These are phyloP conservation scores for Chondrilla cf. caribensis DNA, from an alignment of 37 sponge, comb jelly and placozoan genomes.

Conservation along the genomic window DNA sequence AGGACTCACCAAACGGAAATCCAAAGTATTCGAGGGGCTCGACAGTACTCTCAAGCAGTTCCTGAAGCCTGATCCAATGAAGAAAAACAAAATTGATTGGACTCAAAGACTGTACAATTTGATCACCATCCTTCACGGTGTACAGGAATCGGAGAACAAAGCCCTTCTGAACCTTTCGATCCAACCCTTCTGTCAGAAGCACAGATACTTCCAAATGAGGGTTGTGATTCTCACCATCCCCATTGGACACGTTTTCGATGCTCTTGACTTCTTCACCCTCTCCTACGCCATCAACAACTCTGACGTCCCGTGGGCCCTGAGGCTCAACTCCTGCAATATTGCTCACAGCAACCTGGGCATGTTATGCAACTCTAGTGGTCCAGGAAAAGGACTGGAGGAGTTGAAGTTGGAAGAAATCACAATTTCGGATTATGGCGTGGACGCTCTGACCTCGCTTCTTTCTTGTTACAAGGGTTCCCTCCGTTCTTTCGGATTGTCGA, in stretches of 20 bases:
- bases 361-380: not conserved
- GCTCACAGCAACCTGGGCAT: not conserved
- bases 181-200: not conserved
- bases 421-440: not conserved
- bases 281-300: not conserved
- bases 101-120: not conserved
- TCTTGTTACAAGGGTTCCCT: not conserved
- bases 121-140: slow-evolving; percentile 13
- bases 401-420: not conserved
- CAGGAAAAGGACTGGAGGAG: not conserved
- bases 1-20: slow-evolving; percentile 19
- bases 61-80: not conserved
- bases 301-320: not conserved
- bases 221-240: not conserved
- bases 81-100: not conserved
- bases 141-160: not conserved
- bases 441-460: not conserved
- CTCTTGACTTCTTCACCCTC: not conserved
- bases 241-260: not conserved
- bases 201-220: too few species aligned
- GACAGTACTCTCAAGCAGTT: not conserved
- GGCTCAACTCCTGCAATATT: not conserved
- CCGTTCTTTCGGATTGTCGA: not conserved
- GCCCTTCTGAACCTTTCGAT: not conserved
- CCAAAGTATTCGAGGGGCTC: not conserved